Base-by-base conservation (phyloP, 2,113 vertebrate genomes). In the Catharus minimus region DNA sequence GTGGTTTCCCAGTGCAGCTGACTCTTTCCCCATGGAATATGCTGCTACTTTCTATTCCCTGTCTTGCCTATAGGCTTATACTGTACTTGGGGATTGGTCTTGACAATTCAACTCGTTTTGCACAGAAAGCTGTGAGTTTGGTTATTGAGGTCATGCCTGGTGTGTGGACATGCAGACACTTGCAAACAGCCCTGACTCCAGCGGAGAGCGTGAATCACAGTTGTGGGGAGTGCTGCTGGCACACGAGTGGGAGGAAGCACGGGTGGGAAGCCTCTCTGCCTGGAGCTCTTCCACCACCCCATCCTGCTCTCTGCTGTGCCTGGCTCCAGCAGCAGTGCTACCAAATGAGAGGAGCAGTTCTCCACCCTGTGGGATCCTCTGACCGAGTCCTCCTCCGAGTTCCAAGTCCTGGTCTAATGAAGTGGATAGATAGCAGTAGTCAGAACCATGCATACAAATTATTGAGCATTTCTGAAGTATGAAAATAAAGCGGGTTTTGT, bases 401-500 rank as follows among this genome's bases (percentile, higher is more conserved):
- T 68, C 62, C 64, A 36, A 77, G 90, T 79, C 79, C 82, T 58
- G 90, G 80, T 61, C 74, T 71, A 23, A 80, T 72, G 79, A 83
- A 87, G 68, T 68, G 72, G 81, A 68, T 69, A 86, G 78, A n/a
- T 74, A 86, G 89, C 81, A 75, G 92, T 77, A 90, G 93, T 89
- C 79, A 76, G 90, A 93, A 89, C 65, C 92, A 58, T 77, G 72
- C 64, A 1, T 86, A 74, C 82, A 67, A 86, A 74, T 68, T 14
- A 90, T 39, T n/a, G 75, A 94, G 95, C 83, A 68, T 96, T 96
- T 95, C 95, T 96, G 92, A 89, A 97, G 97, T 96, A 86, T 90
- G 88, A 96, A 92, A 95, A 94, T 93, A 72, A 97, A 96, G 96
- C 92, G 94, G 97, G 96, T 96, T 96, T 96, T 95, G 97, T 98